Evolutionary conservation across 2,888 invertebrate genomes (phyloP).

Genomic region (Pilophorus perplexus): DNA sequence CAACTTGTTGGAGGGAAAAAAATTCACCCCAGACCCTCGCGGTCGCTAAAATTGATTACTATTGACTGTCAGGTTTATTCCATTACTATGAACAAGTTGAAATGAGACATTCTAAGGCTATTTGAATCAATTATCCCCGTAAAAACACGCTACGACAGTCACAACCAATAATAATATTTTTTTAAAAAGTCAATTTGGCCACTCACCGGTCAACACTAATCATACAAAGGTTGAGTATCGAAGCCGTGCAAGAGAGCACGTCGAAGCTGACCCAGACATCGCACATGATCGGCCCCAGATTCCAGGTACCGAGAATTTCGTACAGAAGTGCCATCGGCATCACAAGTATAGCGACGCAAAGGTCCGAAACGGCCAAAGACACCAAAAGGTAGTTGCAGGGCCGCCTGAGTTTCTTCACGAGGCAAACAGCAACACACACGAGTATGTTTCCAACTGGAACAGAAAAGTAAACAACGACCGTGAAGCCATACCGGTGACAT

Average conservation of each 20-base stretch:
- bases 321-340: conserved; percentile 97
- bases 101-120: too few relatives aligned
- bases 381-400: conserved; percentile 91
- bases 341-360: conserved; percentile 91
- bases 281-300: conserved; percentile 86
- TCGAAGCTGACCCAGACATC: conserved; percentile 97
- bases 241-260: conserved; percentile 96
- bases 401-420: conserved; percentile 84
- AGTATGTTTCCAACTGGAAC: conserved; percentile 72
- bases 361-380: conserved; percentile 92
- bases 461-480: background rate
- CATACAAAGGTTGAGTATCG: conserved; percentile 95
- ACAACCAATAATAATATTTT: too few relatives aligned
- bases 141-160: too few relatives aligned
- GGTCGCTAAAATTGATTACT: too few relatives aligned
- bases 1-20: too few relatives aligned
- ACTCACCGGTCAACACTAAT: conserved; percentile 80
- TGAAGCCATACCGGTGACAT: too few relatives aligned
- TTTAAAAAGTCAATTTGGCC: too few relatives aligned
- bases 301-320: conserved; percentile 90
- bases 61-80: too few relatives aligned
- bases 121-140: too few relatives aligned
- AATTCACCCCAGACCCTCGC: background rate
- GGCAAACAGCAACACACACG: conserved; percentile 92
- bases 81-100: too few relatives aligned